Base-by-base conservation (phyloP, 2,888 invertebrate genomes). In the Apodemia zela region DNA sequence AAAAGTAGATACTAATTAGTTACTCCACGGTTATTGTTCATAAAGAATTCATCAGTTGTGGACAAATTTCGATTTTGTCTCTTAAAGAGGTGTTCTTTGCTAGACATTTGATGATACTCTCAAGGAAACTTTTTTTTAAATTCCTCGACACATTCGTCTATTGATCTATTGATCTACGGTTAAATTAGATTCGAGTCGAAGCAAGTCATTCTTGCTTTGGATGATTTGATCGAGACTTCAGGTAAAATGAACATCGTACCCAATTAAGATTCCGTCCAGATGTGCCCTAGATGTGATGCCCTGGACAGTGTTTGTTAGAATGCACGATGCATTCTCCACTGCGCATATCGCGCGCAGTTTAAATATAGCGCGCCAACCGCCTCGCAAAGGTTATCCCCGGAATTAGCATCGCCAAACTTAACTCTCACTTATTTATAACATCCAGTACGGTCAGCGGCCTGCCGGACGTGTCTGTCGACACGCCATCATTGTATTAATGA, bases 391-490 rank as follows among this genome's bases (percentile, higher is more conserved):
- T 86, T 82, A 79, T 71, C 76, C 76, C 78, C 85, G 75, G 78
- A 89, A 81, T 86, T 87, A 88, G 88, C 82, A 70, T 67, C 68
- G 79, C 85, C 84, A 87, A 87, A 88, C 87, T 89, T 89, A 88
- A 88, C 85, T 75, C 72, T 66, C 72, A 81, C 85, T 89, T 89
- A 87, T 87, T 88, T 87, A 85, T 76, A 80, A 69, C 75, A 62
- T 65, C 66, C 69, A 66, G 69, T 75, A 69, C 68, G 79, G 72
- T 76, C 76, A 72, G 74, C 73, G 60, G 38, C 42, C 45, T 60
- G 33, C 29, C 29, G 25, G n/a, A 35, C 17, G 29, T 47, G 33
- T 59, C 57, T 58, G 57, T 57, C 57, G 57, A 62, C 62, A 54
- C 54, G 6, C 54, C 21, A 51, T 54, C 25, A 54, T 25, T 25